Conservation (phyloP, 2,113 vertebrate species). For the Salvelinus fontinalis region DNA sequence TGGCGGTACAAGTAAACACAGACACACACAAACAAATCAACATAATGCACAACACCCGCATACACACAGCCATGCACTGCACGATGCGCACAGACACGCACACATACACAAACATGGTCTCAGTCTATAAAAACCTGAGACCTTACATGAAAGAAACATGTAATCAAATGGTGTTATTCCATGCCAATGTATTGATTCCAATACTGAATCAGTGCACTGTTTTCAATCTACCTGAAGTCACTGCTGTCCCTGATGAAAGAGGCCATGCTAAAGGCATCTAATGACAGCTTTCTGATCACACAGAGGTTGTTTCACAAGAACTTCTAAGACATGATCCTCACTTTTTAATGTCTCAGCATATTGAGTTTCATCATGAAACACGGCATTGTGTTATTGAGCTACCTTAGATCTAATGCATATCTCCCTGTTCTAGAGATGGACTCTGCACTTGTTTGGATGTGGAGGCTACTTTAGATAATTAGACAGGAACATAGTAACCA, state of each 20-base stretch:
- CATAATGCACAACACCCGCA: neutral
- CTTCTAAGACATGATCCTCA: too few species aligned
- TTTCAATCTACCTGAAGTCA: neutral
- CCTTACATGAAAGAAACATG: neutral
- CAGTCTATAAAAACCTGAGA: neutral
- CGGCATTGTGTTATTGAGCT: conserved; percentile 1
- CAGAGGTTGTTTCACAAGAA: too few species aligned
- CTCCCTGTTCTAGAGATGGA: neutral
- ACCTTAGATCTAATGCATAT: neutral
- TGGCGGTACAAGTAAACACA: conserved; percentile 23
- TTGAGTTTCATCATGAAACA: conserved; percentile 4
- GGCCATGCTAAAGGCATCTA: neutral
- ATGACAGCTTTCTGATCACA: neutral
- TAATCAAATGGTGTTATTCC: too few species aligned
- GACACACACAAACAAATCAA: neutral
- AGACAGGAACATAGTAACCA: neutral
- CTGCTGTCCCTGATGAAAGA: neutral
- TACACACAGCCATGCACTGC: neutral
- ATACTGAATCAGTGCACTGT: neutral
- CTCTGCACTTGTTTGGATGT: neutral
- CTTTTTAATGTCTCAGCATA: too few species aligned
- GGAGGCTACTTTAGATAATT: neutral
- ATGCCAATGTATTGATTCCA: neutral
- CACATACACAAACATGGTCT: too few species aligned
- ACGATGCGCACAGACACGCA: too few species aligned